Evolutionary conservation across 1,140 invertebrate species (phyloP).

Genomic region (Drosophila tropicalis): DNA sequence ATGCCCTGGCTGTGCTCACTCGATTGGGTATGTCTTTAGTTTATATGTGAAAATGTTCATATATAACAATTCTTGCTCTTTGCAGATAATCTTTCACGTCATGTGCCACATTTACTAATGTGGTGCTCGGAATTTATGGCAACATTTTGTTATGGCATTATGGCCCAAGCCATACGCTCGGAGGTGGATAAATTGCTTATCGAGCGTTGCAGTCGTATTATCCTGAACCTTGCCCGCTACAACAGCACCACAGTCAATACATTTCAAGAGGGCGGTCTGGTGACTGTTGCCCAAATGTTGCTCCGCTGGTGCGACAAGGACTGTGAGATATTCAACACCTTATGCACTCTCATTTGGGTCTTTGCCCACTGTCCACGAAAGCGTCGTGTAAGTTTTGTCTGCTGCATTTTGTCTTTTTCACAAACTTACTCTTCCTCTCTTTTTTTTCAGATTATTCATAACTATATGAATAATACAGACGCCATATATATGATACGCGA

Average conservation of each 20-base stretch:
- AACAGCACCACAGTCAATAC: constrained; percentile 72
- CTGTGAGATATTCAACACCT: constrained; percentile 85
- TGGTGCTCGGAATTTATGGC: constrained; percentile 78
- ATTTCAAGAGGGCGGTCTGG: constrained; percentile 75
- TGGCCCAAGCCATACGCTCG: constrained; percentile 82
- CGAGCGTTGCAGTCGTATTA: constrained; percentile 80
- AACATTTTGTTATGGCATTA: constrained; percentile 81
- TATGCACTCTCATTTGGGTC: constrained; percentile 87
- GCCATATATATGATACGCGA: constrained; percentile 80
- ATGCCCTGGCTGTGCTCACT: constrained; percentile 64
- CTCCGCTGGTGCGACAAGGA: constrained; percentile 87
- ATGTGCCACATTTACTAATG: constrained; percentile 76
- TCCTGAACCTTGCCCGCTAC: constrained; percentile 80
- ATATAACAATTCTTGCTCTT: not conserved
- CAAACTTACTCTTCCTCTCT: not conserved
- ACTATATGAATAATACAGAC: constrained; percentile 78
- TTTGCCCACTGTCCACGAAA: constrained; percentile 85
- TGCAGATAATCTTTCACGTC: constrained; percentile 77
- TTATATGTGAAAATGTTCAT: too few relatives aligned
- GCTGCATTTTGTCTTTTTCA: not conserved
- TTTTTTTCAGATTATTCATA: constrained; percentile 64
- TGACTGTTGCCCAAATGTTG: constrained; percentile 84
- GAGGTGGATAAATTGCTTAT: constrained; percentile 82
- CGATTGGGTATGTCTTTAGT: constrained; percentile 58
- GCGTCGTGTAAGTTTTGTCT: constrained; percentile 81